These are phyloP conservation scores for Coendou prehensilis DNA, from an alignment of 2,797 vertebrate species.

Conservation along the genomic window DNA sequence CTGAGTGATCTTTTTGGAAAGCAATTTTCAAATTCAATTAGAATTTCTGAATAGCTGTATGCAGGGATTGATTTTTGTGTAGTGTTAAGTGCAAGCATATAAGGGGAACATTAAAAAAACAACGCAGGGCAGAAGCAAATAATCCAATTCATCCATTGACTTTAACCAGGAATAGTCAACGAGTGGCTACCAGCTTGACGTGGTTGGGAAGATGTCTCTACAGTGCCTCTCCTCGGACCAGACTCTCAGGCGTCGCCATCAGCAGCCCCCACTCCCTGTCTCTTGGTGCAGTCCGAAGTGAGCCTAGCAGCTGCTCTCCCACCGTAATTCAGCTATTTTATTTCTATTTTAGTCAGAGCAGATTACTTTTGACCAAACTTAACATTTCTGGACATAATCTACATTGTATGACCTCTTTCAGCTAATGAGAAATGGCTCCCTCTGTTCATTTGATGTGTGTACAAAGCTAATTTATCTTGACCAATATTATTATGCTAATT, in stretches of 20 bases:
- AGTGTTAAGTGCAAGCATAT: neutral
- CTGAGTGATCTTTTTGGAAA: constrained; percentile 11
- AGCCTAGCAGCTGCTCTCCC: constrained; percentile 45
- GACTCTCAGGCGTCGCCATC: neutral
- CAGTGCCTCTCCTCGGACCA: neutral
- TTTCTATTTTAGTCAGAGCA: constrained; percentile 73
- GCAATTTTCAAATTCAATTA: constrained; percentile 39
- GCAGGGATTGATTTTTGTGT: neutral
- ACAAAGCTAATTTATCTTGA: constrained; percentile 71
- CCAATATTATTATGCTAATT: constrained; percentile 76
- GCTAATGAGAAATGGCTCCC: constrained; percentile 54
- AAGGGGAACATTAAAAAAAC: constrained; percentile 22
- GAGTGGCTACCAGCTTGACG: constrained; percentile 7
- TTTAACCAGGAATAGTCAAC: neutral
- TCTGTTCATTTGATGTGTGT: constrained; percentile 63
- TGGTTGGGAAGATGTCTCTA: neutral
- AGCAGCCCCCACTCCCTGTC: neutral
- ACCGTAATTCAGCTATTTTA: neutral
- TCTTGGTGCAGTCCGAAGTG: neutral
- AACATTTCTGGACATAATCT: constrained; percentile 51
- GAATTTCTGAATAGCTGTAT: neutral
- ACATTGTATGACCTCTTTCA: constrained; percentile 58
- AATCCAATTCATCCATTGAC: neutral
- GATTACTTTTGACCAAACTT: constrained; percentile 70
- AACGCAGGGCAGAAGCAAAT: neutral